Conservation (phyloP, 2,113 vertebrate genomes). For the Trichechus manatus region DNA sequence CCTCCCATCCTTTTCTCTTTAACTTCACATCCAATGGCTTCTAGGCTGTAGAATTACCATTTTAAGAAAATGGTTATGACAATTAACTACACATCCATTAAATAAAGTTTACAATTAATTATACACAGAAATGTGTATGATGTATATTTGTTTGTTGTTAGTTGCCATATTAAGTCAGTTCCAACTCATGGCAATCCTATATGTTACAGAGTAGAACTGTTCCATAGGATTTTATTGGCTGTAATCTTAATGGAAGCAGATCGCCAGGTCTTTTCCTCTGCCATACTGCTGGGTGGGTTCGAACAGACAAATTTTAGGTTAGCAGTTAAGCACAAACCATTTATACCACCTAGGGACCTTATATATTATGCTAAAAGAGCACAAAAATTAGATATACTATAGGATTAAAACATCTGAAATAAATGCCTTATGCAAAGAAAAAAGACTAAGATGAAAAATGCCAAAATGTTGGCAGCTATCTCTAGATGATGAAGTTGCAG, state of each 20-base stretch:
- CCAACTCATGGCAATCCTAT: too few species aligned
- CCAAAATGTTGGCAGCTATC: background rate
- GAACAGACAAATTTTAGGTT: too few species aligned
- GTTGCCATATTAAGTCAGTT: too few species aligned
- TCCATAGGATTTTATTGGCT: too few species aligned
- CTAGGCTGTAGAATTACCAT: background rate
- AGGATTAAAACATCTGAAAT: background rate
- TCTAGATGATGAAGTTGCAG: background rate
- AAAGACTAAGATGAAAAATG: background rate
- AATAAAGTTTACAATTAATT: background rate
- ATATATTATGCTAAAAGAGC: background rate
- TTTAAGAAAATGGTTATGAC: background rate
- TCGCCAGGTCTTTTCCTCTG: too few species aligned
- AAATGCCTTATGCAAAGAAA: conserved; percentile 26
- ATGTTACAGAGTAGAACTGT: too few species aligned
- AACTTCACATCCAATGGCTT: background rate
- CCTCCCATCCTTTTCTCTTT: background rate
- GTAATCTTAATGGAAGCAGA: too few species aligned
- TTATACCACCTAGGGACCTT: too few species aligned
- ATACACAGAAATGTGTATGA: background rate
- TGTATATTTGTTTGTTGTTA: background rate
- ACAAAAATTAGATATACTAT: background rate
- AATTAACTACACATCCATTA: background rate
- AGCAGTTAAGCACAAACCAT: too few species aligned
- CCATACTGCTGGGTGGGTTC: too few species aligned